A percentile compares a stretch with the other conserved stretches of the same genome.
These are phyloP conservation scores for Lasioglossum lativentre DNA, from an alignment of 2,888 invertebrate genomes.

Conservation along the genomic window DNA sequence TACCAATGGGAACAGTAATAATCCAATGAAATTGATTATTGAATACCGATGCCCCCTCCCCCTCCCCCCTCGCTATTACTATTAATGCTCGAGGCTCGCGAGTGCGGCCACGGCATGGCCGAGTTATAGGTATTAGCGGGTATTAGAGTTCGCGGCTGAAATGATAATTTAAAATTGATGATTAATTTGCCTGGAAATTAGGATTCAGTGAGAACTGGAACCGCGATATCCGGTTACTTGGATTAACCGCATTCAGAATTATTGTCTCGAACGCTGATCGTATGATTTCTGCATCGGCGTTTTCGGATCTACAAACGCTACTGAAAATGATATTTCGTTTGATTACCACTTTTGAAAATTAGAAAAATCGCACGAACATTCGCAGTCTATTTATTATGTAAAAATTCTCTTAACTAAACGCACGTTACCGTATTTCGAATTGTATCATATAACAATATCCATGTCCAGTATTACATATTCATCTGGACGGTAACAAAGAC, in stretches of 20 bases:
- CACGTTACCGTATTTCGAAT: too few species aligned
- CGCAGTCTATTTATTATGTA: too few species aligned
- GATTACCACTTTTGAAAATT: too few species aligned
- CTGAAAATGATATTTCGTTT: too few species aligned
- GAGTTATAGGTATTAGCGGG: slow-evolving; percentile 33
- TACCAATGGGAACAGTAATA: slow-evolving; percentile 59
- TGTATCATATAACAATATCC: too few species aligned
- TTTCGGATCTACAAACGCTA: too few species aligned
- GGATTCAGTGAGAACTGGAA: slow-evolving; percentile 2
- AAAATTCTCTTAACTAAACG: too few species aligned
- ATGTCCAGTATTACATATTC: neutral
- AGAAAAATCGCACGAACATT: too few species aligned
- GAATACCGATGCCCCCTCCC: slow-evolving; percentile 46
- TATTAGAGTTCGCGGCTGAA: slow-evolving; percentile 42
- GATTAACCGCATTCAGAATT: neutral
- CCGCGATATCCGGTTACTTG: neutral
- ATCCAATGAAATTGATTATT: slow-evolving; percentile 63
- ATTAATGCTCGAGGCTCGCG: slow-evolving; percentile 43
- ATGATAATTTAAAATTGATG: slow-evolving; percentile 53
- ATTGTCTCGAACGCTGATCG: neutral
- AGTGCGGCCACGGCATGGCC: neutral
- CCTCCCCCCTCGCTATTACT: slow-evolving; percentile 11
- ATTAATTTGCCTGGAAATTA: slow-evolving; percentile 36
- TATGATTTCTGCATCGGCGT: neutral
- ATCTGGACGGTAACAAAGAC: neutral